Evolutionary conservation across 2,797 vertebrate species (phyloP).

Genomic region (Sciaenops ocellatus): DNA sequence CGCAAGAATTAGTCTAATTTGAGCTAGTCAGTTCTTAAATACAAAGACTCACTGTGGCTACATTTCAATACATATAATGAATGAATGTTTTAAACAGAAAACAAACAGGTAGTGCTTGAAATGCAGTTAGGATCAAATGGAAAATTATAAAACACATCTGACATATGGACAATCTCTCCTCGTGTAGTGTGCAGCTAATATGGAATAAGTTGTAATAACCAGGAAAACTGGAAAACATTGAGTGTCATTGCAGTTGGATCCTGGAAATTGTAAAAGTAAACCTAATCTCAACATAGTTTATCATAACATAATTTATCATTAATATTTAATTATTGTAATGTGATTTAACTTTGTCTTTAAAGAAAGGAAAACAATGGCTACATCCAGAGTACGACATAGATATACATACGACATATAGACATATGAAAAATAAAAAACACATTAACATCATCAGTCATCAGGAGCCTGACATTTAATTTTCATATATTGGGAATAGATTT

Average conservation of each 20-base stretch:
- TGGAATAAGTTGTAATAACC: neutral
- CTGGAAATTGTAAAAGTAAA: neutral
- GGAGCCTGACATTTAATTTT: neutral
- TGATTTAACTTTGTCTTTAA: neutral
- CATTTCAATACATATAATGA: neutral
- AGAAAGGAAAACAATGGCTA: neutral
- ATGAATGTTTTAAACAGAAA: neutral
- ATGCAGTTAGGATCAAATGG: neutral
- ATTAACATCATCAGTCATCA: neutral
- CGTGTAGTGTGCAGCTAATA: neutral
- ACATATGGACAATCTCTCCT: neutral
- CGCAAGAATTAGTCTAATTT: neutral
- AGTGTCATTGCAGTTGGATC: neutral
- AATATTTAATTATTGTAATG: neutral
- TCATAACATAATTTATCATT: neutral
- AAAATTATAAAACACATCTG: constrained; percentile 7
- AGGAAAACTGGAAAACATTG: neutral
- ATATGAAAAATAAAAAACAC: neutral
- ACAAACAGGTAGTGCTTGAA: neutral
- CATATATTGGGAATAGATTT: neutral
- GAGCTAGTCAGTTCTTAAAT: neutral
- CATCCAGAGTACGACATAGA: neutral
- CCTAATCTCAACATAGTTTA: too few relatives aligned
- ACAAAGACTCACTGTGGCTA: neutral
- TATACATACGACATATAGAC: neutral